These are phyloP conservation scores for Tiaroga cobitis DNA, from an alignment of 2,797 vertebrate genomes.

Conservation along the genomic window DNA sequence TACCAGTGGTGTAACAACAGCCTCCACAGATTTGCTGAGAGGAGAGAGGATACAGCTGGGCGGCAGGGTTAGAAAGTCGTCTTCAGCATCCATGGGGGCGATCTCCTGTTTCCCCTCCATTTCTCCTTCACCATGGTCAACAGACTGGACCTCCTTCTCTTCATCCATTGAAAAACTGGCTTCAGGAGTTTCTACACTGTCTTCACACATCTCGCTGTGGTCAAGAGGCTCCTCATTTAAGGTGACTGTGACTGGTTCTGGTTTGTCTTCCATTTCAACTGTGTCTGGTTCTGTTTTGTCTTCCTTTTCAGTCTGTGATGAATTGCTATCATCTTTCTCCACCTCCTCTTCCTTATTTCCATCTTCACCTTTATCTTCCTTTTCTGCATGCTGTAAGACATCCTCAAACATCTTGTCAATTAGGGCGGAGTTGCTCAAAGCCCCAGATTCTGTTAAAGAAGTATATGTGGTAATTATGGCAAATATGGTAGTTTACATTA, in stretches of 20 bases:
- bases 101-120: constrained; percentile 44
- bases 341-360: background rate
- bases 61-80: constrained; percentile 75
- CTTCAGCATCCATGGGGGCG: constrained; percentile 55
- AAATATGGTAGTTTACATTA: background rate
- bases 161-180: background rate
- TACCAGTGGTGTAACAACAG: constrained; percentile 81
- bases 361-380: constrained; percentile 57
- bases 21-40: constrained; percentile 81
- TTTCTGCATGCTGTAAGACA: constrained; percentile 74
- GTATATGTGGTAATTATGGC: constrained; percentile 6
- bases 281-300: constrained; percentile 15
- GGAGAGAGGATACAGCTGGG: constrained; percentile 78
- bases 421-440: constrained; percentile 73
- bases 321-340: background rate
- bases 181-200: background rate
- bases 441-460: constrained; percentile 61
- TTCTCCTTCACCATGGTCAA: constrained; percentile 4
- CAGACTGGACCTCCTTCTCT: background rate
- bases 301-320: background rate
- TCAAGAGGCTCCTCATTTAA: constrained; percentile 30
- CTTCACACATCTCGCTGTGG: constrained; percentile 41
- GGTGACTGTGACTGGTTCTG: background rate
- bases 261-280: constrained; percentile 26
- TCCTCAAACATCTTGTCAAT: constrained; percentile 82